phyloP scores from a whole-genome alignment of 2,888 invertebrate species.

The Petrolisthes cinctipes region DNA sequence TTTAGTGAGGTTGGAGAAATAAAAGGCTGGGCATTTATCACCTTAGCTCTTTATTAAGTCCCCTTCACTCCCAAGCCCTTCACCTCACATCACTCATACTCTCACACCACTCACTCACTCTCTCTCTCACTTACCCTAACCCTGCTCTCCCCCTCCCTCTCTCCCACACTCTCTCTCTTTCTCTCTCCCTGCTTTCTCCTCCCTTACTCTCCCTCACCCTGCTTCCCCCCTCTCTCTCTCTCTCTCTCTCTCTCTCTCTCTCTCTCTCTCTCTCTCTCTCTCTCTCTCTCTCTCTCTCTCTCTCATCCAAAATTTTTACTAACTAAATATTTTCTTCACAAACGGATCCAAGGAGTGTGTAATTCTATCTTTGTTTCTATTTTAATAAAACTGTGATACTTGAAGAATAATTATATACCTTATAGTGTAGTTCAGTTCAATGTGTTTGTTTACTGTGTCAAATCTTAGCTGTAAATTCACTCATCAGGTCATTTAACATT shows the following conservation, averaged over 20 bases:
- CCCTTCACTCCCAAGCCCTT: background rate
- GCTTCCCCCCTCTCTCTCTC: background rate
- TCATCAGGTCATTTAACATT: background rate
- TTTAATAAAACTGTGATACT: background rate
- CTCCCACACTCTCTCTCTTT: slow-evolving; percentile 8
- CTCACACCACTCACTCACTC: background rate
- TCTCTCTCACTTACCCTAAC: background rate
- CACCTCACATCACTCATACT: background rate
- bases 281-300: slow-evolving; percentile 21
- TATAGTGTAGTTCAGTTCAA: background rate
- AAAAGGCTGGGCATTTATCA: slow-evolving; percentile 8
- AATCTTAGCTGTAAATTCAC: background rate
- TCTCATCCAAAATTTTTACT: background rate
- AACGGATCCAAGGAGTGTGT: background rate
- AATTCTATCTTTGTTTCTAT: background rate
- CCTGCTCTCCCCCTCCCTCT: background rate
- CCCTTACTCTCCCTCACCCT: background rate
- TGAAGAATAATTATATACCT: background rate
- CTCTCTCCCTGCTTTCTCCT: background rate
- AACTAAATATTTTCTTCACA: background rate
- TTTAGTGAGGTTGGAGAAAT: slow-evolving; percentile 5
- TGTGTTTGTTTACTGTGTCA: background rate
- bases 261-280: background rate
- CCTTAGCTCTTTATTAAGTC: slow-evolving; percentile 4
- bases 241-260: background rate